Percentiles rank a stretch among this genome's conserved stretches.
Conservation (phyloP, 2,113 vertebrate species). For the Crotalus tigris region DNA sequence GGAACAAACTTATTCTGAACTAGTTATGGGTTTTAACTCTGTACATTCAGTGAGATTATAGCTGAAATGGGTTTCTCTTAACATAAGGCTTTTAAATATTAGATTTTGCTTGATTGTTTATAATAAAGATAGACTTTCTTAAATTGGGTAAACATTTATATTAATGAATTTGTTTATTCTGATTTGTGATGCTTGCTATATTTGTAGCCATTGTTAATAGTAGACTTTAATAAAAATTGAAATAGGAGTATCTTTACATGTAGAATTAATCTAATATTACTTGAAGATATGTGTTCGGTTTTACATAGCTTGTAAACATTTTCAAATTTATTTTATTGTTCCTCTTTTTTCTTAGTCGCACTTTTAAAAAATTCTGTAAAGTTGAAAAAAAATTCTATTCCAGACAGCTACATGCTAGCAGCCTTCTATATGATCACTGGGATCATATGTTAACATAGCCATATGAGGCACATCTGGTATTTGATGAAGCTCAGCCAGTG, state of each 20-base stretch:
- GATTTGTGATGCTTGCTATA: background rate
- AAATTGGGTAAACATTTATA: background rate
- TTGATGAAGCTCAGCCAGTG: background rate
- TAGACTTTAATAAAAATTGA: background rate
- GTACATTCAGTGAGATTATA: background rate
- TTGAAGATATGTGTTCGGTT: background rate
- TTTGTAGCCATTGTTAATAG: background rate
- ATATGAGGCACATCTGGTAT: background rate
- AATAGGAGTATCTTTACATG: background rate
- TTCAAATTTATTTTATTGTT: background rate
- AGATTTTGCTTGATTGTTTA: background rate
- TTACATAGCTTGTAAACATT: background rate
- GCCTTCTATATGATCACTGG: background rate
- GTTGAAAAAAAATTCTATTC: background rate
- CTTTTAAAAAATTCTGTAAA: background rate
- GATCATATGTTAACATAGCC: background rate
- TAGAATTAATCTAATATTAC: background rate
- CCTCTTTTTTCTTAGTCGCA: background rate
- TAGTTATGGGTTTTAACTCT: background rate
- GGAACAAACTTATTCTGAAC: background rate
- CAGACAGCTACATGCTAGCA: background rate
- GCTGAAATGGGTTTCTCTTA: background rate
- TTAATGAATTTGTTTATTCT: background rate
- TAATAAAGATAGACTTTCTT: background rate
- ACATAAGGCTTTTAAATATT: background rate